Evolutionary conservation across 92 coral and sea anemone species (phyloP), one percentile per base, ranked within the genome.

Genomic region (Plumapathes pennacea): DNA sequence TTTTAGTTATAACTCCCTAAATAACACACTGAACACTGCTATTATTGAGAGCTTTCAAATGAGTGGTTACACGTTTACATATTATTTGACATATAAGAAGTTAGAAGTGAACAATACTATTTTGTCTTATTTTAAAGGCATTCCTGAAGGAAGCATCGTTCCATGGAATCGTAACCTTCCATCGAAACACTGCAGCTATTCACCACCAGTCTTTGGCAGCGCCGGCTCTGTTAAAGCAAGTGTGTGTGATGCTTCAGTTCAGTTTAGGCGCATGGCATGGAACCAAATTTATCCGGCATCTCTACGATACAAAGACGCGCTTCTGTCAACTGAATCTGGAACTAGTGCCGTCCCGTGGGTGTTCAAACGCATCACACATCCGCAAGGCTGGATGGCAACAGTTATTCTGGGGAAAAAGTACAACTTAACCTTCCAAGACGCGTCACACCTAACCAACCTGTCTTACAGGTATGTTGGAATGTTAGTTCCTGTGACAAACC

Each of bases 141-240:
- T n/a, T n/a, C n/a, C n/a, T 8, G 90, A 92, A 32, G 92, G 97
- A 31, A 85, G 89, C 28, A 46, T 89, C 38, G 80, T 89, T 5
- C 89, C 97, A 18, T 74, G 89, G 56, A 85, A 80, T 46, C 74
- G 61, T n/a, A 89, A 80, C 69, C 92, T 89, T 21, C 92, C 97
- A 18, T 74, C 92, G 39, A 52, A 67, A 23, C 88, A 81, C 50
- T 89, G 97, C 50, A 70, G 62, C 72, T 72, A 67, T 60, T 69
- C 88, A 25, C 54, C 69, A 4, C 50, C 69, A 4, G 85, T n/a
- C n/a, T n/a, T n/a, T n/a, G n/a, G 78, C 36, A 89, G 92, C 55
- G 20, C 66, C 49, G 78, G 86, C 12, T 19, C 27, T 9, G 92
- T 77, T 21, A 22, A 51, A 15, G 97, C 92, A 15, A 79, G 88